These are phyloP conservation scores for Argyresthia goedartella DNA, from an alignment of 2,888 invertebrate genomes.

Conservation along the genomic window DNA sequence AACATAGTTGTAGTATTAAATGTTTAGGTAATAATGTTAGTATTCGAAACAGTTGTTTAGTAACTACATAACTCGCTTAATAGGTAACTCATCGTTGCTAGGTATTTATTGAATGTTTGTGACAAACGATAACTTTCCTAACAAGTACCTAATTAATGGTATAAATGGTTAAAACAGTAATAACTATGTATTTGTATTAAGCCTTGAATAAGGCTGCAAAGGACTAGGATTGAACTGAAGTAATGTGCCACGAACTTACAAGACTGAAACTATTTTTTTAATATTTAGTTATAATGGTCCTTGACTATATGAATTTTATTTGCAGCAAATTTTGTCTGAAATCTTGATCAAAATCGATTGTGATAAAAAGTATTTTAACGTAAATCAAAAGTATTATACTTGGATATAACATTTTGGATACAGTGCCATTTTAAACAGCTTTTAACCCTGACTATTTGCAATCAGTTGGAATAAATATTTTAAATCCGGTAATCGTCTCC, in stretches of 20 bases:
- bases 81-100: background rate
- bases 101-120: constrained; percentile 6
- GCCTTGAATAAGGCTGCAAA: constrained; percentile 2
- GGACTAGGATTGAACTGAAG: constrained; percentile 22
- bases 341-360: constrained; percentile 48
- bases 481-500: background rate
- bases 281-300: constrained; percentile 44
- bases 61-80: background rate
- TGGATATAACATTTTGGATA: constrained; percentile 18
- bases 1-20: constrained; percentile 20
- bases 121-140: background rate
- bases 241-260: constrained; percentile 40
- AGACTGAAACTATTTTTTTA: constrained; percentile 55
- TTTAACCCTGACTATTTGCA: constrained; percentile 46
- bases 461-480: constrained; percentile 22
- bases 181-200: background rate
- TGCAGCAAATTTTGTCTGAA: constrained; percentile 14
- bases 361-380: constrained; percentile 59
- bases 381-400: background rate
- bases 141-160: too few relatives aligned
- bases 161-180: background rate
- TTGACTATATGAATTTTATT: constrained; percentile 45
- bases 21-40: background rate
- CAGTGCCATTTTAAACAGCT: constrained; percentile 45
- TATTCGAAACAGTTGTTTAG: background rate